Evolutionary conservation across 2,113 vertebrate species (phyloP), one percentile per base, ranked within the genome.

Genomic region (Artemisiospiza belli): DNA sequence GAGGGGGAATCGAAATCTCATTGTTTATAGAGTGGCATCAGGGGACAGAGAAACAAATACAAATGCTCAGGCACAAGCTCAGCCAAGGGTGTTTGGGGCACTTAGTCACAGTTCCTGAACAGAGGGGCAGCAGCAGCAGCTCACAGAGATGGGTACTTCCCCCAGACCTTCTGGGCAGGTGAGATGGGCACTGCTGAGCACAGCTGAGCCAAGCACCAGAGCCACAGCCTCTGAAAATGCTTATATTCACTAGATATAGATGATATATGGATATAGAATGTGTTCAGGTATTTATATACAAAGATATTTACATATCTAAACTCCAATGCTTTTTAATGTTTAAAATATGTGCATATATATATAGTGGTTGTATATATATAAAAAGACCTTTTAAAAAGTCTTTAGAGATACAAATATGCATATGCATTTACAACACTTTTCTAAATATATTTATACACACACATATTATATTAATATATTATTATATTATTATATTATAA

Each of bases 61-160:
- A 49, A 58, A 21, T 2, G 7, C 4, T 86, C 18, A n/a, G 55
- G 68, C 46, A 70, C 22, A 44, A 68, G 37, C n/a, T 74, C 37
- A 76, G 24, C 28, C 28, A 43, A 23, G 54, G 37, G 3, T 11
- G 46, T 67, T n/a, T 4, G 0, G 5, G 68, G 64, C 39, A 17
- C 24, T 43, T 1, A 9, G 64, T 17, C 14, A 2, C 37, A 19
- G 23, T 6, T 57, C 41, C 22, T 41, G 91, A 47, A 2, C 67
- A 23, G 35, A 46, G 41, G 20, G 67, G 5, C 27, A 25, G 15
- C 20, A 67, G 61, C 58, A 59, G 39, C 67, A 43, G 83, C 52
- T 31, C 31, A 4, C 0, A 2, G 46, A 17, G 15, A 5, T 19
- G 4, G 43, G 28, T 9, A 23, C 4, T 12, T 28, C 13, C 12